Conservation (phyloP, 2,888 invertebrate genomes). For the Microctonus aethiopoides region DNA sequence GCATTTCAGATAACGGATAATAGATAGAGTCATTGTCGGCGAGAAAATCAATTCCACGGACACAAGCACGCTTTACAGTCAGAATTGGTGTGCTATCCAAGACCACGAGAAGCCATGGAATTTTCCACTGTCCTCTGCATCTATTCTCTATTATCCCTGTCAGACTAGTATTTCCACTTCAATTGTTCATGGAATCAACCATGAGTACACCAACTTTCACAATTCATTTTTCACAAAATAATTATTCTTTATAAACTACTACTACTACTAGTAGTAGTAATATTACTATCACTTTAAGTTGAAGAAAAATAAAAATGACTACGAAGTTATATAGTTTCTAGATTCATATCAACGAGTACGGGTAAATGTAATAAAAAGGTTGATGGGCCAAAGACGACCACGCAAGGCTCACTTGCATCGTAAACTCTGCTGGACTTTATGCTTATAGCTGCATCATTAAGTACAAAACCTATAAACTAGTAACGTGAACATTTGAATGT, state of each 20-base stretch:
- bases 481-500: neutral
- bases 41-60: slow-evolving; percentile 42
- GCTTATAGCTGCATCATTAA: slow-evolving; percentile 32
- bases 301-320: neutral
- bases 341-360: neutral
- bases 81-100: slow-evolving; percentile 21
- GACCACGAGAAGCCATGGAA: slow-evolving; percentile 20
- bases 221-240: slow-evolving; percentile 23
- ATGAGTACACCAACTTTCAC: slow-evolving; percentile 14
- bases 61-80: slow-evolving; percentile 31
- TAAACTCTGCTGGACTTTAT: slow-evolving; percentile 17
- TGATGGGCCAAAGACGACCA: slow-evolving; percentile 9
- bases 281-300: neutral
- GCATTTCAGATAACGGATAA: slow-evolving; percentile 42
- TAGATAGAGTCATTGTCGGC: slow-evolving; percentile 46
- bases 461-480: slow-evolving; percentile 28
- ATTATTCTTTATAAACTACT: slow-evolving; percentile 16
- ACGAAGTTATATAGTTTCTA: neutral
- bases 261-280: no score
- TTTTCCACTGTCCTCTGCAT: slow-evolving; percentile 27
- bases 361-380: slow-evolving; percentile 11
- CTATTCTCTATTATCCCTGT: slow-evolving; percentile 31
- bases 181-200: slow-evolving; percentile 37
- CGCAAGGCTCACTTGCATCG: neutral
- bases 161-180: slow-evolving; percentile 37